These are phyloP conservation scores for Brachionus rotundiformis DNA, from an alignment of 1,140 invertebrate species.

Conservation along the genomic window DNA sequence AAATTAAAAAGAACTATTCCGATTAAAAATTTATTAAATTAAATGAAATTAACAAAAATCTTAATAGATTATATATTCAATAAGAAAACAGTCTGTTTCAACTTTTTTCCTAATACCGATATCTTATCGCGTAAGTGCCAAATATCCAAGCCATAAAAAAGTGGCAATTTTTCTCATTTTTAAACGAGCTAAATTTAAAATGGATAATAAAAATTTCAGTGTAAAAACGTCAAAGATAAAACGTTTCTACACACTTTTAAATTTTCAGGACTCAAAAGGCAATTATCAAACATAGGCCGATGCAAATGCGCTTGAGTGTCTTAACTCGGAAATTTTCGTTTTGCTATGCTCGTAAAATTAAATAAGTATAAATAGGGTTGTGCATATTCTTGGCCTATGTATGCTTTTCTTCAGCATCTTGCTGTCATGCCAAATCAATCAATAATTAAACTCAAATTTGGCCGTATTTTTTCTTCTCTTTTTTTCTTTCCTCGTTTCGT, in stretches of 20 bases:
- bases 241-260: background rate
- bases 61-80: background rate
- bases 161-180: background rate
- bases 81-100: background rate
- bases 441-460: constrained; percentile 9
- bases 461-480: background rate
- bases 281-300: background rate
- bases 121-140: constrained; percentile 20
- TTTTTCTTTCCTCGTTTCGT: constrained; percentile 17
- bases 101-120: background rate
- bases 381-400: background rate
- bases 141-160: background rate
- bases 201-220: constrained; percentile 45
- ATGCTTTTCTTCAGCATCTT: constrained; percentile 16
- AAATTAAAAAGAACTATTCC: background rate
- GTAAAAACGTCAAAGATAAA: constrained; percentile 37
- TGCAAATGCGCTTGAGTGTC: background rate
- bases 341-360: constrained; percentile 36
- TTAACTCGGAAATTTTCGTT: background rate
- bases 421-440: constrained; percentile 48
- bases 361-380: background rate
- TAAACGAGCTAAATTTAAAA: constrained; percentile 35
- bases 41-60: background rate
- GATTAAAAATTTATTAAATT: constrained; percentile 14
- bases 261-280: constrained; percentile 12